Evolutionary conservation across 2,888 invertebrate species (phyloP).

Genomic region (Lithophane semibrunnea): DNA sequence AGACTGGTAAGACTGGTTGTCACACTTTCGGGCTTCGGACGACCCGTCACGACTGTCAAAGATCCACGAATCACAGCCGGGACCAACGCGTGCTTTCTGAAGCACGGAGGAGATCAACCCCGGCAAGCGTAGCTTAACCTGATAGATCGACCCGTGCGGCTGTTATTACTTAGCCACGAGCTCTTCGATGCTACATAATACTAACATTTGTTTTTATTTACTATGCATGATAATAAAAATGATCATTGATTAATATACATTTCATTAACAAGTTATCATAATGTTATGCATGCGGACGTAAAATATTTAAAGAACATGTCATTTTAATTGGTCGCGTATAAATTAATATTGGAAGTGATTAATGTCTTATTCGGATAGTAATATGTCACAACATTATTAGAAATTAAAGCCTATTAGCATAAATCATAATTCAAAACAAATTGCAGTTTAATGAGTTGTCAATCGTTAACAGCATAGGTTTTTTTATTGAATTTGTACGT

Average conservation of each 20-base stretch:
- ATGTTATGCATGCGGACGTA: constrained; percentile 48
- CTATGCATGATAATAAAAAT: neutral
- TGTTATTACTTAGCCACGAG: too few species aligned
- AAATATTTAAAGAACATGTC: constrained; percentile 51
- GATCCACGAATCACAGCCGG: too few species aligned
- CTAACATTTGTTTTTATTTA: neutral
- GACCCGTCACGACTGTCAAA: too few species aligned
- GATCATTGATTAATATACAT: constrained; percentile 19
- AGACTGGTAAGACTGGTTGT: too few species aligned
- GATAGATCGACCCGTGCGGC: too few species aligned
- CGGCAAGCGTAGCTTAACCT: too few species aligned
- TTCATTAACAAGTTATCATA: constrained; percentile 46
- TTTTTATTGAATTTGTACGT: neutral
- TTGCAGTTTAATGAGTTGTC: constrained; percentile 49
- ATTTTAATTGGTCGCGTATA: constrained; percentile 59
- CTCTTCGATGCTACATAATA: too few species aligned
- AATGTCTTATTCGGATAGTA: constrained; percentile 60
- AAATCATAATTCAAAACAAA: constrained; percentile 38
- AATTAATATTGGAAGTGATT: constrained; percentile 61
- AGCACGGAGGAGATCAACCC: too few species aligned
- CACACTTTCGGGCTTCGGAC: too few species aligned
- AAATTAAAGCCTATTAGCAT: constrained; percentile 59
- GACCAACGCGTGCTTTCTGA: too few species aligned
- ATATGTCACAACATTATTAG: constrained; percentile 64
- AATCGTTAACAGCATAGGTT: constrained; percentile 9